Conservation (phyloP, 1,140 invertebrate species). For the Zeugodacus cucurbitae region DNA sequence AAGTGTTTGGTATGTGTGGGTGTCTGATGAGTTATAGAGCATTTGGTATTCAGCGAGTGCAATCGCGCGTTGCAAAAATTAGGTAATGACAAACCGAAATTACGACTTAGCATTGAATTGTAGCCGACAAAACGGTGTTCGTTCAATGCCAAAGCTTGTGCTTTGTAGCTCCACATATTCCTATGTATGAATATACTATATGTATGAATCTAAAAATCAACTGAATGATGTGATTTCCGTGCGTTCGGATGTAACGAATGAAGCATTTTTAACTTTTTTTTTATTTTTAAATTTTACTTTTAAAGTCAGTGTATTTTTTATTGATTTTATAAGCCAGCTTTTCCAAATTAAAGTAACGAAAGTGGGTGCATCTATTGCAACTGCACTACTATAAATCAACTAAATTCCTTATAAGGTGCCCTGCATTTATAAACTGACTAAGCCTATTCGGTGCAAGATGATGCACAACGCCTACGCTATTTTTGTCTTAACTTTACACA, state of each 20-base stretch:
- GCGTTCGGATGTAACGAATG: not conserved
- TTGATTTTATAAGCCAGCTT: not conserved
- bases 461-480: not conserved
- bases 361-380: not conserved
- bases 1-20: not conserved
- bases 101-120: not conserved
- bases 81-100: conserved; percentile 1
- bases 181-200: not conserved
- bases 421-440: not conserved
- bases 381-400: not conserved
- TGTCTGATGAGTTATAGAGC: not conserved
- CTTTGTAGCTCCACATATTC: not conserved
- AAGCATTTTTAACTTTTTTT: not conserved
- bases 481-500: not conserved
- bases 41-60: not conserved
- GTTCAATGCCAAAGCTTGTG: not conserved
- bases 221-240: not conserved
- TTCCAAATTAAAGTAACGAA: not conserved
- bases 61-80: conserved; percentile 15
- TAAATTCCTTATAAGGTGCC: not conserved
- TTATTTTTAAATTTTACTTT: not conserved
- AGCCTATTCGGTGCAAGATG: not conserved
- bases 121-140: not conserved
- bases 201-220: not conserved
- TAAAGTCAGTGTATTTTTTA: not conserved